Evolutionary conservation across 2,797 vertebrate genomes (phyloP).

Genomic region (Etheostoma nigrum): DNA sequence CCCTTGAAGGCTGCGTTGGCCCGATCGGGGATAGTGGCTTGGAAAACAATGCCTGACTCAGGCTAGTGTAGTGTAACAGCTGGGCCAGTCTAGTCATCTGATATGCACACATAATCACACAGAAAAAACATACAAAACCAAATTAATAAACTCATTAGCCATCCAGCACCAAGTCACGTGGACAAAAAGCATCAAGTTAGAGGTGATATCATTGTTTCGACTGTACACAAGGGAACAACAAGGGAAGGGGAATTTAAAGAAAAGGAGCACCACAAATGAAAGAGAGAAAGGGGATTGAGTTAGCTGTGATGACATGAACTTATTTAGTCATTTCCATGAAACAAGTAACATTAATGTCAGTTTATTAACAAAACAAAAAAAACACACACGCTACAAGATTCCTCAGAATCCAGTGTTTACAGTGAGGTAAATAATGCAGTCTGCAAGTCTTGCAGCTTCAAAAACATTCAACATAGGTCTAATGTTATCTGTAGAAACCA

Average conservation of each 20-base stretch:
- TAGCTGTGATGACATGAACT: slow-evolving; percentile 52
- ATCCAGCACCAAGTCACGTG: slow-evolving; percentile 93
- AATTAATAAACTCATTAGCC: slow-evolving; percentile 99
- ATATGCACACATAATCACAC: slow-evolving; percentile 99
- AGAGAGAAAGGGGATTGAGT: slow-evolving; percentile 44
- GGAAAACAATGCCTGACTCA: slow-evolving; percentile 99
- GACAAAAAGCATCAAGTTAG: slow-evolving; percentile 84
- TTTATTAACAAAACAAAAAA: neutral
- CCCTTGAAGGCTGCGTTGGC: slow-evolving; percentile 97
- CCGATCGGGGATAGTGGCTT: slow-evolving; percentile 98
- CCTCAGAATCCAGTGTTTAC: slow-evolving; percentile 41
- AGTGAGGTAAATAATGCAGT: slow-evolving; percentile 2
- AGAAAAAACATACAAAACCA: slow-evolving; percentile 99
- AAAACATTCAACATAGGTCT: slow-evolving; percentile 6
- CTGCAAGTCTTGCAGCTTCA: neutral
- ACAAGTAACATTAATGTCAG: slow-evolving; percentile 32
- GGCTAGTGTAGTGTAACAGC: slow-evolving; percentile 99
- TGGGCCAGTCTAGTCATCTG: slow-evolving; percentile 99
- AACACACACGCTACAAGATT: too few relatives aligned
- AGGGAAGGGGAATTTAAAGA: slow-evolving; percentile 35
- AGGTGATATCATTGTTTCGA: slow-evolving; percentile 67
- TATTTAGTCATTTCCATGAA: slow-evolving; percentile 40
- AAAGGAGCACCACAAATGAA: slow-evolving; percentile 45
- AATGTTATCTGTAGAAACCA: slow-evolving; percentile 19
- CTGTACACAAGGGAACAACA: slow-evolving; percentile 74